Evolutionary conservation across 2,113 vertebrate species (phyloP).

Genomic region (Pomatostomus ruficeps): DNA sequence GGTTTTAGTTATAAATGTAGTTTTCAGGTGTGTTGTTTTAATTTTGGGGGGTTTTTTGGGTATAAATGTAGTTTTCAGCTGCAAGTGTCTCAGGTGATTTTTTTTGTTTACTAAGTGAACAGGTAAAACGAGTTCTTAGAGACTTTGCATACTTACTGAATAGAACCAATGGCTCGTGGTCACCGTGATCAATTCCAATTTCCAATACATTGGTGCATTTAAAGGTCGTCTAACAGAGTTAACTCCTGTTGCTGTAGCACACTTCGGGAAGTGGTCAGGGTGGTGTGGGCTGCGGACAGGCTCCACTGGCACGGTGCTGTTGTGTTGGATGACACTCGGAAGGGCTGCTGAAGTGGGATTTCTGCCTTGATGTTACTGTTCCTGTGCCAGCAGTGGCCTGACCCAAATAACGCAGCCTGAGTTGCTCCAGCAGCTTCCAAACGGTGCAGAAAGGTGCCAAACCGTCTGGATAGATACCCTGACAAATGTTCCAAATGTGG

Average conservation of each 20-base stretch:
- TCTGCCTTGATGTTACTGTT: not conserved
- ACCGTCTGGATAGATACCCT: accelerated
- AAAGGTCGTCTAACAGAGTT: not conserved
- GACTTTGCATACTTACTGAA: not conserved
- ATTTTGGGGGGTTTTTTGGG: not conserved
- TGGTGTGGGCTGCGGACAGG: not conserved
- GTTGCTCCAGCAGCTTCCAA: not conserved
- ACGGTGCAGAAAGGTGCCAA: not conserved
- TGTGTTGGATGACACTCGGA: not conserved
- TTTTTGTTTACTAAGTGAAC: not conserved
- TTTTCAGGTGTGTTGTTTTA: not conserved
- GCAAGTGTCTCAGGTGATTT: not conserved
- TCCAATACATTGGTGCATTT: not conserved
- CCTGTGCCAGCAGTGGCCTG: not conserved
- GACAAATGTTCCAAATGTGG: not conserved
- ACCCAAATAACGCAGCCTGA: not conserved
- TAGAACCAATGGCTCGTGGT: not conserved
- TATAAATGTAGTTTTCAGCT: not conserved
- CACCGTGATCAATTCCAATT: not conserved
- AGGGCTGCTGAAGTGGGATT: not conserved
- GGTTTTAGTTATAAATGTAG: too few species aligned
- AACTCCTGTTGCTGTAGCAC: not conserved
- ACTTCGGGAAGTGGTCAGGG: not conserved
- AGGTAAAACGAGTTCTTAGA: not conserved
- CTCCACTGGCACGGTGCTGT: not conserved